Evolutionary conservation across 2,797 vertebrate species (phyloP).

Genomic region (Melanogrammus aeglefinus): DNA sequence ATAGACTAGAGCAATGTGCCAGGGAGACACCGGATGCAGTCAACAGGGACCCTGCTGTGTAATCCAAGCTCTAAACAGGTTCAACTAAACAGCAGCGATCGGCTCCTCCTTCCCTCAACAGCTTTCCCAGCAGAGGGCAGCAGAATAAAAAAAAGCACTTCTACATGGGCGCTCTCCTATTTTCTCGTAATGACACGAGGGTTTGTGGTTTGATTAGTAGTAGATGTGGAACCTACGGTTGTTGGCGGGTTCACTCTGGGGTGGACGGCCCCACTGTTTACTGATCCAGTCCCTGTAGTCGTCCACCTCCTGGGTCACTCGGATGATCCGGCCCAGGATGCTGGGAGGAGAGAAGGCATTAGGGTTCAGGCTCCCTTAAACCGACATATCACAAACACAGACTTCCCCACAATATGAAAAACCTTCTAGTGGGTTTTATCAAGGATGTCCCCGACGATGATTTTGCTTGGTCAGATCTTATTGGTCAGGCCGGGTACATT

Average conservation of each 20-base stretch:
- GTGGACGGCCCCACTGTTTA: slow-evolving; percentile 85
- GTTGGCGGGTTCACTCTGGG: slow-evolving; percentile 78
- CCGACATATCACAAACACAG: not conserved
- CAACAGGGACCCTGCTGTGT: not conserved
- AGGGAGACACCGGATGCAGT: not conserved
- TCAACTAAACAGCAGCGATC: not conserved
- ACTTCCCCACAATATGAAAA: not conserved
- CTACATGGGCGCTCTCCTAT: no score
- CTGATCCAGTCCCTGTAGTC: slow-evolving; percentile 96
- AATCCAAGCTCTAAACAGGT: no score
- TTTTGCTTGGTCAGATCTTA: no score
- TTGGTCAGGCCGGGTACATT: no score
- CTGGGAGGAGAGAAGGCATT: slow-evolving; percentile 58
- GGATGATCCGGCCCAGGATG: slow-evolving; percentile 94
- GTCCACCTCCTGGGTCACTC: slow-evolving; percentile 93
- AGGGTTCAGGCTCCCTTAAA: not conserved
- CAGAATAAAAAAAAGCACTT: not conserved
- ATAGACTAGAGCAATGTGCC: no score
- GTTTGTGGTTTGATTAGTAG: not conserved
- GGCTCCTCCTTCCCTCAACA: not conserved
- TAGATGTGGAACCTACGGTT: slow-evolving; percentile 76
- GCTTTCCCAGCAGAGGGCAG: not conserved
- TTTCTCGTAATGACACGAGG: not conserved
- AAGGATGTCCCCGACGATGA: no score
- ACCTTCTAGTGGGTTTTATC: not conserved